These are phyloP conservation scores for Mantis religiosa DNA, from an alignment of 2,888 invertebrate species.

Conservation along the genomic window DNA sequence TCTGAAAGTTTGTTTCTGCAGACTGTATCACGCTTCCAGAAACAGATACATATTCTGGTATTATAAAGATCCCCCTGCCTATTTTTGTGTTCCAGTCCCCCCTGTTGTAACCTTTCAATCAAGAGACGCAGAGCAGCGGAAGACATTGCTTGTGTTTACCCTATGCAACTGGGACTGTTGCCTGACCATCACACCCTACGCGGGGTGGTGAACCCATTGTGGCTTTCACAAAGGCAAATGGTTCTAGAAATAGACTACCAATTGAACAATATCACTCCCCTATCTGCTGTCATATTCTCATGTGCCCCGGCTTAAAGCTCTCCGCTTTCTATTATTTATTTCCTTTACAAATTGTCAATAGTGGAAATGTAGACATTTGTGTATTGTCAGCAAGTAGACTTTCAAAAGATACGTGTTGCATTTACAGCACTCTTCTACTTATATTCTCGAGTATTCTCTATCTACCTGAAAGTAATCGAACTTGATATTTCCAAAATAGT, in stretches of 20 bases:
- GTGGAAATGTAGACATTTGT: not conserved
- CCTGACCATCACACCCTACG: not conserved
- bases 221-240: constrained; percentile 16
- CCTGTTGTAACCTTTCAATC: not conserved
- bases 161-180: not conserved
- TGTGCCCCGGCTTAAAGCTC: too few relatives aligned
- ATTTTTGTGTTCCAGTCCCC: too few relatives aligned
- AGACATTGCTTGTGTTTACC: not conserved
- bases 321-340: not conserved
- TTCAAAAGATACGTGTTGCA: not conserved
- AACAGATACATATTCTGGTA: not conserved
- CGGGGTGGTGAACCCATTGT: constrained; percentile 13
- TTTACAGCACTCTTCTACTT: too few relatives aligned
- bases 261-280: constrained; percentile 16
- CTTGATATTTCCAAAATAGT: too few relatives aligned
- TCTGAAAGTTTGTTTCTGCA: too few relatives aligned
- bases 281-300: not conserved
- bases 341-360: not conserved
- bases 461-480: too few relatives aligned
- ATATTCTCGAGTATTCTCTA: too few relatives aligned
- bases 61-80: not conserved
- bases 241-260: constrained; percentile 23
- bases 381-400: not conserved
- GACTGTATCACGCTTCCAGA: not conserved
- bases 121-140: not conserved